Conservation (phyloP, 1,140 invertebrate species). For the Lepidurus couesii region DNA sequence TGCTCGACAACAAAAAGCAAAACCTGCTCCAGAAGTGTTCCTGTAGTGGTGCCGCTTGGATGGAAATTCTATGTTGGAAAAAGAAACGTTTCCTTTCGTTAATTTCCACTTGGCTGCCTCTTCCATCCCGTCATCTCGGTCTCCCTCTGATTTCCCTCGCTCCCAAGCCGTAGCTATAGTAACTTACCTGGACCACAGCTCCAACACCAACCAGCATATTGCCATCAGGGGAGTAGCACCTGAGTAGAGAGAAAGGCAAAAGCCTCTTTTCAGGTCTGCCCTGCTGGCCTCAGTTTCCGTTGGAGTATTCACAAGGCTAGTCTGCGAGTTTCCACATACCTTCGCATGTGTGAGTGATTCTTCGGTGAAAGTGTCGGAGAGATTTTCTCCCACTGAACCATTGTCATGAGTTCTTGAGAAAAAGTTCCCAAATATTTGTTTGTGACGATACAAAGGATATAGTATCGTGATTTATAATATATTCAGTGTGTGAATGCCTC, state of each 20-base stretch:
- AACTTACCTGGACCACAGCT: neutral
- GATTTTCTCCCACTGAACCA: neutral
- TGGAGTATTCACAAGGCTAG: neutral
- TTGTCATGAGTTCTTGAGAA: neutral
- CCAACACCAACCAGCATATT: constrained; percentile 15
- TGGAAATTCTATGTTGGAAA: neutral
- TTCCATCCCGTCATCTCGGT: neutral
- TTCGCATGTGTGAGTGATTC: neutral
- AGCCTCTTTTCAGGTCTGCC: neutral
- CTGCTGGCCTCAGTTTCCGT: constrained; percentile 17
- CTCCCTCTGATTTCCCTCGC: neutral
- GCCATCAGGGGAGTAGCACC: constrained; percentile 1
- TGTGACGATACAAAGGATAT: neutral
- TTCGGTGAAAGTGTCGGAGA: neutral
- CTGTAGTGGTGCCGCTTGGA: neutral
- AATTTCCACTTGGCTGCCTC: neutral
- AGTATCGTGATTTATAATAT: neutral
- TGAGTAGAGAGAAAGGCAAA: neutral
- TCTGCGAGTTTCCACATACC: neutral
- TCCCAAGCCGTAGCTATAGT: constrained; percentile 10
- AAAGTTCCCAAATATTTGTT: neutral
- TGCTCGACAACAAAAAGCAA: neutral
- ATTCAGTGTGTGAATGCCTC: constrained; percentile 9
- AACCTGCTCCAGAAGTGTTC: neutral
- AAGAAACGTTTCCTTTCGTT: constrained; percentile 13